Base-by-base conservation (phyloP, 2,113 vertebrate genomes). In the Macquaria ambigua region DNA sequence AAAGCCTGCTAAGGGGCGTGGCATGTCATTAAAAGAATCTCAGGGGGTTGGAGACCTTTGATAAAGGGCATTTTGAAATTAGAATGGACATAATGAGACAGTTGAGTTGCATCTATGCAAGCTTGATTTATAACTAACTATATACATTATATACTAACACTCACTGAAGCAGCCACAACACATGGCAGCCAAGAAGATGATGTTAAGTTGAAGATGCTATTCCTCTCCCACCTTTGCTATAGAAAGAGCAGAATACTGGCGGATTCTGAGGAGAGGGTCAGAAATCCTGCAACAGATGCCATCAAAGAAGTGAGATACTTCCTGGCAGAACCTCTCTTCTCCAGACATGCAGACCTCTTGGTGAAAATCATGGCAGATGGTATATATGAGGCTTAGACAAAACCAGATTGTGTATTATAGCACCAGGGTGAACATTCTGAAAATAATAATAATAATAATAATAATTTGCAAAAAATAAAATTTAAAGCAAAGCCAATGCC, bases 211-310 rank as follows among this genome's bases (percentile, higher is more conserved):
- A 31, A 52, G 16, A 39, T 48, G 11, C 12, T 41, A n/a, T 15
- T 50, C n/a, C 25, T 48, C 52, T 55, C 11, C 41, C 20, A 68
- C 3, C n/a, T 31, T 62, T 46, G 8, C 16, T 16, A 55, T 6
- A 34, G 9, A 10, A 50, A 31, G 2, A 50, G 12, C 3, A 20
- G 20, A 48, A 11, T 18, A 28, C 61, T 59, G 10, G 16, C 1
- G 0, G 20, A 34, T 53, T 52, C 28, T 66, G 12, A 81, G 39
- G 7, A 25, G 21, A 41, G 43, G 23, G 41, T 72, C 41, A 53
- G 43, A 59, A 46, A 72, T 76, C 71, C 12, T 48, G 46, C 55
- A 77, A 72, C 86, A 88, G 86, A 88, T 88, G 78, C 55, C 58
- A 52, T 41, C 3, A 43, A 76, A 72, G 46, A 43, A 31, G 6